Conservation (phyloP, 2,888 invertebrate species). For the Odontothrips loti region DNA sequence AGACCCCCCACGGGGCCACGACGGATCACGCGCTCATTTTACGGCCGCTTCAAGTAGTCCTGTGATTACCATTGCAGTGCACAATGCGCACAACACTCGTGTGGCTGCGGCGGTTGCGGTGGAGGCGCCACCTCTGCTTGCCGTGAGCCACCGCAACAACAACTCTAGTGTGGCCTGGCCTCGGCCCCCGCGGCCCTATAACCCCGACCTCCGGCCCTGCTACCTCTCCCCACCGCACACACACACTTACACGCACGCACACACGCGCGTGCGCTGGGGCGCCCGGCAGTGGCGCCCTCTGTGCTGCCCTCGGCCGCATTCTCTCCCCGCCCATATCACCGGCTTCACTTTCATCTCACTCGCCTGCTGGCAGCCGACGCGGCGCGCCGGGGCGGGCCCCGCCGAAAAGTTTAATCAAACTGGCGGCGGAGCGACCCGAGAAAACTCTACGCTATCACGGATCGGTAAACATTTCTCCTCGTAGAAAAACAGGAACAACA, state of each 20-base stretch:
- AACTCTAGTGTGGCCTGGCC: neutral
- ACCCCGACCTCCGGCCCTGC: neutral
- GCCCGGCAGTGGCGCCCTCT: no score
- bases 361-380: neutral
- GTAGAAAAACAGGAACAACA: no score
- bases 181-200: neutral
- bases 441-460: no score
- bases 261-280: no score
- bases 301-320: no score
- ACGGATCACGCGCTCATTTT: slow-evolving; percentile 12
- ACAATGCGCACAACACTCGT: no score
- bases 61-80: neutral
- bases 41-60: slow-evolving; percentile 2
- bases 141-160: neutral
- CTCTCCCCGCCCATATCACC: no score
- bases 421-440: no score
- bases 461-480: no score
- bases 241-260: neutral
- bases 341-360: no score
- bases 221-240: neutral
- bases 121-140: neutral
- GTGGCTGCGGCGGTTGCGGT: neutral
- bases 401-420: neutral
- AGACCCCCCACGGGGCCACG: neutral
- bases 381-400: neutral